A percentile compares a stretch with the other conserved stretches of the same genome.
These are phyloP conservation scores for Belonocnema kinseyi DNA, from an alignment of 1,140 invertebrate species.

Conservation along the genomic window DNA sequence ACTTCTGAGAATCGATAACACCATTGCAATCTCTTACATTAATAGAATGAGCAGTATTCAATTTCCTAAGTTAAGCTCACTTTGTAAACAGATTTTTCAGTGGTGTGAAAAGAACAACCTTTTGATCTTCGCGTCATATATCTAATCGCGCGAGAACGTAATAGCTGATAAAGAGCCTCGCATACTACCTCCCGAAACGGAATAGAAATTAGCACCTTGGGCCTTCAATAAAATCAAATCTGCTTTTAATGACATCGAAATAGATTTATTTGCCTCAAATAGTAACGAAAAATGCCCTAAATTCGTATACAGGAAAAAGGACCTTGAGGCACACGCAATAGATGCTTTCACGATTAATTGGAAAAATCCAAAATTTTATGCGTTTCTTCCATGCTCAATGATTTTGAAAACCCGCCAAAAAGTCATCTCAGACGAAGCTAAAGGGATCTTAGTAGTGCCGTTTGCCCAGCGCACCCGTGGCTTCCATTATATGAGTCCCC, in stretches of 20 bases:
- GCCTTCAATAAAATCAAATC: neutral
- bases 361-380: neutral
- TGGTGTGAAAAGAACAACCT: slow-evolving; percentile 17
- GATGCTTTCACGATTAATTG: neutral
- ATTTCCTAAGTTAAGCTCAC: no score
- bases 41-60: no score
- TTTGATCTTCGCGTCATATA: slow-evolving; percentile 45
- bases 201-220: neutral
- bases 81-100: slow-evolving; percentile 41
- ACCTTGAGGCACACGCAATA: neutral
- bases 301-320: neutral
- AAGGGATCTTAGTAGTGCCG: neutral
- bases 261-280: no score
- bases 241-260: neutral
- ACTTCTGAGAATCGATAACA: no score
- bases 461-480: neutral
- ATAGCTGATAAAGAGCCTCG: no score
- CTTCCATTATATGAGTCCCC: neutral
- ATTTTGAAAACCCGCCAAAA: neutral
- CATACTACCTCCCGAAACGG: slow-evolving; percentile 11
- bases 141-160: neutral
- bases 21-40: no score
- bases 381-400: neutral
- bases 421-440: neutral
- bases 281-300: neutral